phyloP scores from a whole-genome alignment of 2,113 vertebrate species.

The Tetraodon nigroviridis region DNA sequence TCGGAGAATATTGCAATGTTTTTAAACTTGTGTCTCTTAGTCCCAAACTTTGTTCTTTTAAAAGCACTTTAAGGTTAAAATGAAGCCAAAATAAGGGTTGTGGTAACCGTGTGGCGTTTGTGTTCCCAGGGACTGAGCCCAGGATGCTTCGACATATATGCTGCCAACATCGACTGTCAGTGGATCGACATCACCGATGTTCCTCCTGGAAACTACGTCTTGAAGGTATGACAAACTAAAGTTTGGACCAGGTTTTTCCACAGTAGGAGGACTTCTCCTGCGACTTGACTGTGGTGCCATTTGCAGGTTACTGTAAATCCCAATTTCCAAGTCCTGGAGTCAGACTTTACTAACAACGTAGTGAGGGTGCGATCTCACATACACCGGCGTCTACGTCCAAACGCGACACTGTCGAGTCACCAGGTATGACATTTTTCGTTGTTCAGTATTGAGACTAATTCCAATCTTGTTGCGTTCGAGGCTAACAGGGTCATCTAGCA shows the following conservation, averaged over 20 bases:
- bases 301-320: constrained; percentile 81
- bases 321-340: constrained; percentile 74
- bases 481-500: no score
- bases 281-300: not conserved
- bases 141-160: constrained; percentile 82
- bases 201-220: constrained; percentile 76
- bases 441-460: no score
- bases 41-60: constrained; percentile 21
- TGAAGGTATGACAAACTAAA: constrained; percentile 67
- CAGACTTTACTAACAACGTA: constrained; percentile 79
- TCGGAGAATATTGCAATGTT: constrained; percentile 3
- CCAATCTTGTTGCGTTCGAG: no score
- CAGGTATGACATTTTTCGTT: constrained; percentile 54
- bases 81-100: constrained; percentile 4
- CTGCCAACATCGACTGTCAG: constrained; percentile 84
- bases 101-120: constrained; percentile 1
- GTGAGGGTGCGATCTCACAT: constrained; percentile 78
- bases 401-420: constrained; percentile 76
- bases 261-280: not conserved
- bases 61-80: constrained; percentile 2
- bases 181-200: constrained; percentile 88
- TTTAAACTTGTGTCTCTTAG: constrained; percentile 6
- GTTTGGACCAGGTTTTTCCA: not conserved
- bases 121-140: constrained; percentile 78
- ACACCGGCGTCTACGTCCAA: constrained; percentile 78